These are phyloP conservation scores for Machimus atricapillus DNA, from an alignment of 2,888 invertebrate genomes.

Conservation along the genomic window DNA sequence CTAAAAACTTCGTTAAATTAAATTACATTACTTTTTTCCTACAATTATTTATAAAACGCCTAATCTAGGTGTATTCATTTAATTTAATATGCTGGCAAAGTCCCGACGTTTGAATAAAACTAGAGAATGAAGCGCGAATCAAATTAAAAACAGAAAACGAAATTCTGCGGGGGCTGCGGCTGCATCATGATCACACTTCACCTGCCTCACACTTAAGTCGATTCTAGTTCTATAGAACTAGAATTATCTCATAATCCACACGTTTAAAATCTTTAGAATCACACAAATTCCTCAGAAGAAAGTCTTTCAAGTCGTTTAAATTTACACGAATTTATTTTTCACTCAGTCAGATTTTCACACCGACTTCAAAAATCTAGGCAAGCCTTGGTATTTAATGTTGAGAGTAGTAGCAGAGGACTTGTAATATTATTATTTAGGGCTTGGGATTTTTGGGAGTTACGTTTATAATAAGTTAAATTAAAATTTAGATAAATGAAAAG, in stretches of 20 bases:
- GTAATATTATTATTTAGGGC: too few species aligned
- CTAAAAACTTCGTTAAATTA: conserved; percentile 27
- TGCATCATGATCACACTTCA: neutral
- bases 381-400: too few species aligned
- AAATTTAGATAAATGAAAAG: too few species aligned
- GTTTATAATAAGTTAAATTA: too few species aligned
- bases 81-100: neutral
- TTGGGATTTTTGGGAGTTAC: too few species aligned
- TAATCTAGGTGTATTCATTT: neutral
- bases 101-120: neutral
- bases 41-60: conserved; percentile 22
- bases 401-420: too few species aligned
- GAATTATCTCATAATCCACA: neutral
- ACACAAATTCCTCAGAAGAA: neutral
- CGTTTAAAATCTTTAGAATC: neutral
- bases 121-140: neutral
- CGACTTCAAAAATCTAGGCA: too few species aligned
- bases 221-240: neutral
- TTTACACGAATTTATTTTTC: neutral
- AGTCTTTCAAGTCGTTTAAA: neutral
- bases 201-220: neutral
- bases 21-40: conserved; percentile 26
- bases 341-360: too few species aligned
- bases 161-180: neutral
- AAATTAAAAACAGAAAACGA: neutral